Evolutionary conservation across 2,888 invertebrate species (phyloP).

Genomic region (Cerastoderma edule): DNA sequence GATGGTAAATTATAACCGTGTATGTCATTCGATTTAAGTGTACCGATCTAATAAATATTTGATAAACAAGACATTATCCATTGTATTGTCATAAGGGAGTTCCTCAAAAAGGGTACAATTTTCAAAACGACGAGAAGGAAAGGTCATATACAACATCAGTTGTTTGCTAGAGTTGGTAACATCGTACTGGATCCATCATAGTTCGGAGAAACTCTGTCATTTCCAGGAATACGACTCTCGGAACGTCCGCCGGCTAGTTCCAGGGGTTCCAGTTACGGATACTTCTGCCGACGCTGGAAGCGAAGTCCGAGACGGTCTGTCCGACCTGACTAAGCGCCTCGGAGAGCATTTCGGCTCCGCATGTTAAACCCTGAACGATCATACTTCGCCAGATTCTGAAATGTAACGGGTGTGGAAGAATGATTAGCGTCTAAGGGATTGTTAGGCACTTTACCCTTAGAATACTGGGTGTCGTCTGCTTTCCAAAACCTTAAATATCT

Average conservation of each 20-base stretch:
- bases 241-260: not conserved
- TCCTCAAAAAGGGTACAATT: too few species aligned
- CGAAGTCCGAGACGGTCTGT: not conserved
- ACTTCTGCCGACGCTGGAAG: not conserved
- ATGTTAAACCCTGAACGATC: not conserved
- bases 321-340: not conserved
- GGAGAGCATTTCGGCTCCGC: not conserved
- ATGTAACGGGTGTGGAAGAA: not conserved
- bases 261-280: not conserved
- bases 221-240: too few species aligned
- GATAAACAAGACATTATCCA: too few species aligned
- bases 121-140: too few species aligned
- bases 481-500: not conserved
- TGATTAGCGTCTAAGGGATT: not conserved
- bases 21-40: too few species aligned
- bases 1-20: too few species aligned
- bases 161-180: too few species aligned
- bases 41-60: too few species aligned
- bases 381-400: not conserved
- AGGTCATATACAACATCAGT: too few species aligned
- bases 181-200: too few species aligned
- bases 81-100: too few species aligned
- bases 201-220: too few species aligned
- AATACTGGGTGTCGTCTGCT: not conserved
- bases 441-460: not conserved